Evolutionary conservation across 2,888 invertebrate species (phyloP).

Genomic region (Exocentrus adspersus): DNA sequence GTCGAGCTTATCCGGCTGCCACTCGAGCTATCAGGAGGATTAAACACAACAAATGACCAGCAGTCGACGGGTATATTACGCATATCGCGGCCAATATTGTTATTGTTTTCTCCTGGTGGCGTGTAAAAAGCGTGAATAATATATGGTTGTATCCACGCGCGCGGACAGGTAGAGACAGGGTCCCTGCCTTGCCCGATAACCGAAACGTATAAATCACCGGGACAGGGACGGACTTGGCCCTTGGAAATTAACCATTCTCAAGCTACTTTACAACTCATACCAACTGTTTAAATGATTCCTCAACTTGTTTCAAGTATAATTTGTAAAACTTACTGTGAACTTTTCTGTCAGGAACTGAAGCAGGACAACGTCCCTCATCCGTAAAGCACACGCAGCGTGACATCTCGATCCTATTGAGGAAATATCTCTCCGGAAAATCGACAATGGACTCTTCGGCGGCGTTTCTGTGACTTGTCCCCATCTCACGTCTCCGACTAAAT

Average conservation of each 20-base stretch:
- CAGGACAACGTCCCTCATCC: not conserved
- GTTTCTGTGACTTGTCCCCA: slow-evolving; percentile 29
- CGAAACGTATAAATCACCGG: slow-evolving; percentile 11
- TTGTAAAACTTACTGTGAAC: too few species aligned
- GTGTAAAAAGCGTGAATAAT: slow-evolving; percentile 1
- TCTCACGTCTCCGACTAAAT: slow-evolving; percentile 55
- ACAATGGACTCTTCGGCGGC: slow-evolving; percentile 29
- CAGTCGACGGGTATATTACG: not conserved
- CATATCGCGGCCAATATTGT: not conserved
- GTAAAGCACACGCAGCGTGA: slow-evolving; percentile 19
- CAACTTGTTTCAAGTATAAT: too few species aligned
- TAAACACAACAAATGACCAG: not conserved
- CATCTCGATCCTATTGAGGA: slow-evolving; percentile 27
- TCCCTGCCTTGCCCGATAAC: slow-evolving; percentile 2
- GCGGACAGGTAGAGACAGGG: slow-evolving; percentile 4
- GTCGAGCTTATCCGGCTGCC: not conserved
- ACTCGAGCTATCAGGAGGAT: not conserved
- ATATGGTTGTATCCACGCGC: slow-evolving; percentile 3
- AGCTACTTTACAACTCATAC: too few species aligned
- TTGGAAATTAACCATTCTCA: too few species aligned
- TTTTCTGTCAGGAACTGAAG: not conserved
- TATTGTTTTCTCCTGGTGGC: slow-evolving; percentile 1
- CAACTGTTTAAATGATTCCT: too few species aligned
- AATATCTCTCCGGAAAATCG: slow-evolving; percentile 24
- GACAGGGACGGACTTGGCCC: not conserved